phyloP scores from a whole-genome alignment of 2,888 invertebrate genomes.

The Neoascia interrupta region DNA sequence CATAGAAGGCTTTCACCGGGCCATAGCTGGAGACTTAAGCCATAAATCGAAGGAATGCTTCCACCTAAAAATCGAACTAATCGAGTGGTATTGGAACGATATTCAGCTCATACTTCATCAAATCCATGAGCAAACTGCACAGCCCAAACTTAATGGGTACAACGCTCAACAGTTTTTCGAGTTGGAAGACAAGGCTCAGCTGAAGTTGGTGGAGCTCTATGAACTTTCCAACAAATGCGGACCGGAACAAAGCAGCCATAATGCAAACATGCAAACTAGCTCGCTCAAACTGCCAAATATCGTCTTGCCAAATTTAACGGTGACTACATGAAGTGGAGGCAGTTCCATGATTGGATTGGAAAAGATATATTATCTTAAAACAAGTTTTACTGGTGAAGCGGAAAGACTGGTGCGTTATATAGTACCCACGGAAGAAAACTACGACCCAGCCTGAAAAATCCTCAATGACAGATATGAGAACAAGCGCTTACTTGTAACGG shows the following conservation, averaged over 20 bases:
- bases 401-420: background rate
- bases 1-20: too few relatives aligned
- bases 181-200: background rate
- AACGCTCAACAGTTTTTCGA: background rate
- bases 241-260: background rate
- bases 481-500: background rate
- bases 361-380: too few relatives aligned
- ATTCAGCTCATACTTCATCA: background rate
- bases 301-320: slow-evolving; percentile 7
- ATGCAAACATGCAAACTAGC: background rate
- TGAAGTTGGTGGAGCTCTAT: background rate
- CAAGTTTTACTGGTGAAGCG: background rate
- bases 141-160: background rate
- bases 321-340: background rate
- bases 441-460: background rate
- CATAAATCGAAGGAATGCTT: background rate
- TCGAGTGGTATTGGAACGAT: background rate
- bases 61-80: background rate
- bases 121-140: background rate
- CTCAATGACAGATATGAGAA: too few relatives aligned
- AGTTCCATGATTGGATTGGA: slow-evolving; percentile 8
- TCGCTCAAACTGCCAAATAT: background rate
- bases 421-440: background rate
- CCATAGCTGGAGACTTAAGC: background rate
- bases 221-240: background rate